Evolutionary conservation across 2,113 vertebrate genomes (phyloP).

Genomic region (Antigone vipio): DNA sequence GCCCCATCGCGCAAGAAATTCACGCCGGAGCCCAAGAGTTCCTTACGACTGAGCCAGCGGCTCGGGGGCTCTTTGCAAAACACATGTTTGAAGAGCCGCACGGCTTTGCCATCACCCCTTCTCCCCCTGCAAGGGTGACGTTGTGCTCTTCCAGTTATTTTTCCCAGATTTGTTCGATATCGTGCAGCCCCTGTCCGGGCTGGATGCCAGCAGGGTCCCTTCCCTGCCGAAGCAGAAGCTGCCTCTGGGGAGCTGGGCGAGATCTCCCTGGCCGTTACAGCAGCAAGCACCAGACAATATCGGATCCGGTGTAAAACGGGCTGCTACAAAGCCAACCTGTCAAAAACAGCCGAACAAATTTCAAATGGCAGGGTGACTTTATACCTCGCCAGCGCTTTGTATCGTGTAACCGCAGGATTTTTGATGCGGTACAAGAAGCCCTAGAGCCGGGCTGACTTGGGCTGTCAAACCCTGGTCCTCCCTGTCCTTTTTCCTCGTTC

Average conservation of each 20-base stretch:
- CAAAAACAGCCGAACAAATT: not conserved
- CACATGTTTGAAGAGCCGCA: rapidly evolving
- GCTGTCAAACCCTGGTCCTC: not conserved
- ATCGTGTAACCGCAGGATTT: not conserved
- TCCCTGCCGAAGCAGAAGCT: not conserved
- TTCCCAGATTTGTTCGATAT: rapidly evolving
- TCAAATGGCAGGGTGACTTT: not conserved
- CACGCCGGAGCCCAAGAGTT: rapidly evolving
- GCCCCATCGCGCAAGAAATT: rapidly evolving
- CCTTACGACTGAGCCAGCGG: rapidly evolving
- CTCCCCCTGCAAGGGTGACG: rapidly evolving
- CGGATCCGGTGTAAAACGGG: not conserved
- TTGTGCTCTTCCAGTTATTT: rapidly evolving
- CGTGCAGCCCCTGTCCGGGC: rapidly evolving
- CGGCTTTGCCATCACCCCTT: rapidly evolving
- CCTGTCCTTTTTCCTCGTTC: not conserved
- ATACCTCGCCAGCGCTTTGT: not conserved
- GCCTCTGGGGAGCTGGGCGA: not conserved
- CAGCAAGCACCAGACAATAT: rapidly evolving
- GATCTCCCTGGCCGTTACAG: not conserved
- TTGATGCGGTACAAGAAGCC: slow-evolving; percentile 8
- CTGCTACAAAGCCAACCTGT: not conserved
- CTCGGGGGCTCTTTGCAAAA: not conserved
- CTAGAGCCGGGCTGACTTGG: not conserved
- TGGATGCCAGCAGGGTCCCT: not conserved